Evolutionary conservation across 2,113 vertebrate species (phyloP).

Genomic region (Acanthisitta chloris): DNA sequence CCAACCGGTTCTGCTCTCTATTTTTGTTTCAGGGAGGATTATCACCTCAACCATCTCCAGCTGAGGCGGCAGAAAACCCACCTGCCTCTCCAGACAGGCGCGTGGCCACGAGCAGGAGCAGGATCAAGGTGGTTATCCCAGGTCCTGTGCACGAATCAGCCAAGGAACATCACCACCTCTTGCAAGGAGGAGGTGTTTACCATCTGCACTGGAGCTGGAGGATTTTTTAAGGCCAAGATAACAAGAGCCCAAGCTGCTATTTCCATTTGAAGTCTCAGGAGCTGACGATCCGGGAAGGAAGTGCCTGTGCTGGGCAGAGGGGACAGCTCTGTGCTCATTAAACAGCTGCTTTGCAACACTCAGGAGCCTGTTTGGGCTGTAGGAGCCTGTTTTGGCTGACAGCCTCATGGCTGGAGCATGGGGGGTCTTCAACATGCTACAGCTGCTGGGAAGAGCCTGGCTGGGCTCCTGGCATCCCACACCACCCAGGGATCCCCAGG

Average conservation of each 20-base stretch:
- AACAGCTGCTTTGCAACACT: conserved; percentile 5
- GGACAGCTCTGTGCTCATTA: background rate
- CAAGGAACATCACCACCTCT: background rate
- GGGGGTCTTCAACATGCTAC: background rate
- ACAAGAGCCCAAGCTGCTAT: background rate
- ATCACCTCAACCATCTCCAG: conserved; percentile 74
- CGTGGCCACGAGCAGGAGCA: background rate
- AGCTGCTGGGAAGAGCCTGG: background rate
- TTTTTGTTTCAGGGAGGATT: conserved; percentile 74
- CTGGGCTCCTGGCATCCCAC: background rate
- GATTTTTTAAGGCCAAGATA: background rate
- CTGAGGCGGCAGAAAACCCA: conserved; percentile 70
- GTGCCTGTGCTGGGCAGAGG: background rate
- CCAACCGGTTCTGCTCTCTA: conserved; percentile 80
- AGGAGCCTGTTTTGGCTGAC: background rate
- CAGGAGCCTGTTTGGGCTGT: background rate
- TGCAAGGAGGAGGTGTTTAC: background rate
- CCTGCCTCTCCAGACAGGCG: conserved; percentile 12
- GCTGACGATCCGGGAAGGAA: background rate
- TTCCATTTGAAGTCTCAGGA: background rate
- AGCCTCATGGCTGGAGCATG: background rate
- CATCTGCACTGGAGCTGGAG: background rate
- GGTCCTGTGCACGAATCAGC: fast-evolving
- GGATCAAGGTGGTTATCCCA: fast-evolving
- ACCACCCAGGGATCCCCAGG: background rate